Evolutionary conservation across 2,888 invertebrate species (phyloP).

Genomic region (Eugnorisma glareosa): DNA sequence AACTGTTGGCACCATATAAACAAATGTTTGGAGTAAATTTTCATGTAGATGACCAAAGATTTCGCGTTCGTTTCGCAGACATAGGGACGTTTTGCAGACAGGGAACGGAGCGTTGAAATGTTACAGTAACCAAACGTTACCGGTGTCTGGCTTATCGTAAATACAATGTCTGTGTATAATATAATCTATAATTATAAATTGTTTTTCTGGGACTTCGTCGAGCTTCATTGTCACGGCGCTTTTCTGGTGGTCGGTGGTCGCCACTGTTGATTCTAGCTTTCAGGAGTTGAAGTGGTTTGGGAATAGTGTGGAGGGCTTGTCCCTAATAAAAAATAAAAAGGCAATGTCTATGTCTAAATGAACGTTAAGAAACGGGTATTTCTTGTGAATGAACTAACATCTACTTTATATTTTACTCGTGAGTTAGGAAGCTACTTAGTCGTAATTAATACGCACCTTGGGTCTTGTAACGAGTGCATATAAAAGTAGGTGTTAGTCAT

Average conservation of each 20-base stretch:
- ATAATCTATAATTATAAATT: too few relatives aligned
- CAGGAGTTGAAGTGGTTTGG: too few relatives aligned
- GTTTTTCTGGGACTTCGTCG: too few relatives aligned
- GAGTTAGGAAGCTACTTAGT: slow-evolving; percentile 50
- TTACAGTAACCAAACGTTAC: slow-evolving; percentile 3
- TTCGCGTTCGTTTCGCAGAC: slow-evolving; percentile 13
- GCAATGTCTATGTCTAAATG: neutral
- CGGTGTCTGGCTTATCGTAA: neutral
- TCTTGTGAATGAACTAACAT: slow-evolving; percentile 42
- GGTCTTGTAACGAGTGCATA: slow-evolving; percentile 26
- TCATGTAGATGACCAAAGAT: slow-evolving; percentile 26
- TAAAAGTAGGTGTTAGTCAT: slow-evolving; percentile 51
- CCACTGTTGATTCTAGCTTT: too few relatives aligned
- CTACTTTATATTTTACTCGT: slow-evolving; percentile 53
- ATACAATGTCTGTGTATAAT: too few relatives aligned
- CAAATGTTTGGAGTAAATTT: slow-evolving; percentile 46
- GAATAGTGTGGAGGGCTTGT: too few relatives aligned
- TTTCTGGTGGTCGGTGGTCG: too few relatives aligned
- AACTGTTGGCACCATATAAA: slow-evolving; percentile 46
- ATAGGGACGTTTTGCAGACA: neutral
- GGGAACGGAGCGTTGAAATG: slow-evolving; percentile 6
- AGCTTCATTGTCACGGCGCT: too few relatives aligned
- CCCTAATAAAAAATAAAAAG: too few relatives aligned
- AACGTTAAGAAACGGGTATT: slow-evolving; percentile 23
- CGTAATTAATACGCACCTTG: slow-evolving; percentile 55